These are phyloP conservation scores for Centroberyx gerrardi DNA, from an alignment of 2,797 vertebrate species.

Conservation along the genomic window DNA sequence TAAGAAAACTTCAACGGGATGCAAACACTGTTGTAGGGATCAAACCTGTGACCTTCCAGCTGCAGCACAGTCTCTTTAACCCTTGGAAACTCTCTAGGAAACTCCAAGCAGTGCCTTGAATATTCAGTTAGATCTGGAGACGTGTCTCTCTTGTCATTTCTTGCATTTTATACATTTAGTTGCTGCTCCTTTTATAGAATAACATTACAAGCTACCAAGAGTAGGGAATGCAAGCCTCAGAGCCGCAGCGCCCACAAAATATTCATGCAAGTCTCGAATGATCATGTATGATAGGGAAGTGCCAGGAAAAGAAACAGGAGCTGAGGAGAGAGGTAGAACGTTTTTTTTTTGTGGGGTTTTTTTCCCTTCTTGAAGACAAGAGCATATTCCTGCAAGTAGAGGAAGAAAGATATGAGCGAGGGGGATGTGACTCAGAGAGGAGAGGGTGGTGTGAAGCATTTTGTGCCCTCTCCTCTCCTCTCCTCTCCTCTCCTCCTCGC, in stretches of 20 bases:
- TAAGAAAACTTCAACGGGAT: neutral
- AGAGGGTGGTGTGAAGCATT: slow-evolving; percentile 1
- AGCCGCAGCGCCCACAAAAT: no score
- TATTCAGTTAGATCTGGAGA: slow-evolving; percentile 56
- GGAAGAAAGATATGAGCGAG: slow-evolving; percentile 2
- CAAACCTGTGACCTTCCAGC: neutral
- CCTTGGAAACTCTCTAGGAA: slow-evolving; percentile 42
- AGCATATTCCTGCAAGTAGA: slow-evolving; percentile 12
- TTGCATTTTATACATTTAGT: slow-evolving; percentile 42
- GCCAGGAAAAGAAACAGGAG: neutral
- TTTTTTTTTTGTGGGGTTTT: neutral
- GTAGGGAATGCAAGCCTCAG: no score
- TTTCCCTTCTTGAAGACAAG: neutral
- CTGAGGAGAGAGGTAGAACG: neutral
- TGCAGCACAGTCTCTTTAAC: neutral
- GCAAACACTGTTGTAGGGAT: no score
- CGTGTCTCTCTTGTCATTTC: slow-evolving; percentile 26
- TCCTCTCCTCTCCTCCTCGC: neutral
- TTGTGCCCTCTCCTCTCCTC: no score
- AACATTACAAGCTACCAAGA: slow-evolving; percentile 3
- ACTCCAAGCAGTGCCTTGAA: slow-evolving; percentile 48
- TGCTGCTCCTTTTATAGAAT: slow-evolving; percentile 24
- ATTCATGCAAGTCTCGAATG: neutral
- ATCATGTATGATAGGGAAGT: neutral
- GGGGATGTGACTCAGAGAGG: slow-evolving; percentile 26